Base-by-base conservation (phyloP, 2,888 invertebrate genomes). In the Molanna angustata region DNA sequence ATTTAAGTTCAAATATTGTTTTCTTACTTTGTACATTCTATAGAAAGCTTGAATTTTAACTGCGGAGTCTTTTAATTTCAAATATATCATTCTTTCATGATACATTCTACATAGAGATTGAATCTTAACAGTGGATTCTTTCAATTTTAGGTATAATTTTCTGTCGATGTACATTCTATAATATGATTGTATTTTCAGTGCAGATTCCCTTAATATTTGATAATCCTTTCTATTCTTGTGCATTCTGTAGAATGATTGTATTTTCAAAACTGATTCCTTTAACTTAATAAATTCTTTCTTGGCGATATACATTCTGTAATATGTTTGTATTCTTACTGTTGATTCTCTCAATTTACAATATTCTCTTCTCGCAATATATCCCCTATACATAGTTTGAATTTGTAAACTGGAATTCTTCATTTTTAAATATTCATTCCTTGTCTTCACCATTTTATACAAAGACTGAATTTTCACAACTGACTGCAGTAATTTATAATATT, bases 351-450 rank as follows among this genome's bases (percentile, higher is more conserved):
- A 49, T 22, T 22, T 42, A 7, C 42, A 4, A 54, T 53, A 62
- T 35, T 49, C 33, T 16, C n/a, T 32, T 53, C 49, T 60, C 31
- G 6, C 37, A 18, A 46, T 42, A 50, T 45, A 60, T 3, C 65
- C 71, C 67, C 62, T 60, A 60, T 66, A 79, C 32, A 65, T 63
- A 18, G 61, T 67, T 62, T 80, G 80, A 54, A 80, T 69, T 16
- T 40, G 41, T 19, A 56, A 39, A 13, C 39, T 53, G 4, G 58
- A 52, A 11, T 47, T 21, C 40, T 39, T 51, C 21, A 33, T 52
- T 22, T 22, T 42, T 4, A 46, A 4, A 54, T 53, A 62, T 35
- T 49, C 33, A 13, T 11, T 32, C 52, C 49, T 60, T 31, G 6
- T 35, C 18, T 44, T 42, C 49, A 46, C 60, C 3, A 65, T 71